Conservation (phyloP, 2,888 invertebrate genomes). For the Pseudococcus viburni region DNA sequence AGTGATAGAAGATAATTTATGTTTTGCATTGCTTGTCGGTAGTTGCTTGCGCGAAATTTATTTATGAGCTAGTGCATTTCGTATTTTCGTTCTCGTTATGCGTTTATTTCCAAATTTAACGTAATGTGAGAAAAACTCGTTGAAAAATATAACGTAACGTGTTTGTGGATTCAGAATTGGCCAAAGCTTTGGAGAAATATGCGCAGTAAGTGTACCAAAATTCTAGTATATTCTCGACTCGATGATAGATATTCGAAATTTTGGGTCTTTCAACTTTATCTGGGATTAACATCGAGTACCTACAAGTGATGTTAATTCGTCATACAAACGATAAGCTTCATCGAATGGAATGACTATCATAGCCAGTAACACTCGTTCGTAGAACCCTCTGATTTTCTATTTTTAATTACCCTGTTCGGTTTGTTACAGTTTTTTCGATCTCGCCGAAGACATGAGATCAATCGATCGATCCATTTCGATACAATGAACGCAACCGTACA, state of each 20-base stretch:
- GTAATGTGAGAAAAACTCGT: not conserved
- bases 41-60: slow-evolving; percentile 26
- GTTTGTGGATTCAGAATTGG: not conserved
- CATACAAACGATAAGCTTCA: not conserved
- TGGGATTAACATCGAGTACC: not conserved
- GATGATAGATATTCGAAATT: not conserved
- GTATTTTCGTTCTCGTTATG: not conserved
- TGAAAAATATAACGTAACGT: not conserved
- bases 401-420: not conserved
- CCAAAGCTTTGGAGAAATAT: not conserved
- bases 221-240: not conserved
- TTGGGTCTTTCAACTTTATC: not conserved
- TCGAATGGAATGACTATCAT: not conserved
- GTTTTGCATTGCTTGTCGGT: slow-evolving; percentile 16
- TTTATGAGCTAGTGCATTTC: not conserved
- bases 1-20: slow-evolving; percentile 37
- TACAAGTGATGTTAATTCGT: no score
- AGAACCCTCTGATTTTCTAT: not conserved
- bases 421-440: not conserved
- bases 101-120: not conserved
- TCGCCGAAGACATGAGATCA: slow-evolving; percentile 21
- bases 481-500: no score
- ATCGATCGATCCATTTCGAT: not conserved
- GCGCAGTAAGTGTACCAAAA: slow-evolving; percentile 12
- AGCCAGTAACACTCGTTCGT: no score